phyloP scores from a whole-genome alignment of 2,113 vertebrate genomes.

The Galemys pyrenaicus region DNA sequence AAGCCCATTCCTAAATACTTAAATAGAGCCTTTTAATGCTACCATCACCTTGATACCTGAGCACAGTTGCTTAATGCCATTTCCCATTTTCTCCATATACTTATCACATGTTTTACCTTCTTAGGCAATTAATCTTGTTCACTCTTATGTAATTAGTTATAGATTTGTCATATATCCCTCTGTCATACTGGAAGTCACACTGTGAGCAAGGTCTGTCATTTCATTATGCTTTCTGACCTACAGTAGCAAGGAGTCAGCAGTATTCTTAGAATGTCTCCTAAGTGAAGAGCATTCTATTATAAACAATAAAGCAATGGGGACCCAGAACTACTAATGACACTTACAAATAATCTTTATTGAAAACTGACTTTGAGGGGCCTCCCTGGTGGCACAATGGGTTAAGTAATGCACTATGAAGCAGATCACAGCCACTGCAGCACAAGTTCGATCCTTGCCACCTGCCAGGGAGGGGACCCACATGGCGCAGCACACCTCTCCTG shows the following conservation, averaged over 20 bases:
- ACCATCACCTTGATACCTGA: background rate
- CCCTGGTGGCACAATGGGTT: too few species aligned
- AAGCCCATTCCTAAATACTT: background rate
- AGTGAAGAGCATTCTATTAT: background rate
- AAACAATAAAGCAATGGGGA: slow-evolving; percentile 34
- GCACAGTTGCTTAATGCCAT: background rate
- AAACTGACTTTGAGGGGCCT: background rate
- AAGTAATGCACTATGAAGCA: too few species aligned
- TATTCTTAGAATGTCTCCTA: background rate
- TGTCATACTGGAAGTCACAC: background rate
- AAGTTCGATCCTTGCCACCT: too few species aligned
- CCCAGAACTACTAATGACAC: background rate
- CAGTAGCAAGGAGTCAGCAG: background rate
- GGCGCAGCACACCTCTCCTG: too few species aligned
- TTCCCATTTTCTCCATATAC: background rate
- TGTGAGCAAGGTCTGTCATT: background rate
- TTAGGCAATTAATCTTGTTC: slow-evolving; percentile 17
- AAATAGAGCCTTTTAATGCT: background rate
- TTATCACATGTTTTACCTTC: background rate
- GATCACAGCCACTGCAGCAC: too few species aligned
- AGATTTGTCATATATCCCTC: background rate
- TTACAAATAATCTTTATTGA: background rate
- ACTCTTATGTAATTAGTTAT: slow-evolving; percentile 7
- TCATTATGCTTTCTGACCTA: slow-evolving; percentile 29
- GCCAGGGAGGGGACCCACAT: too few species aligned